Evolutionary conservation across 2,888 invertebrate species (phyloP), one percentile per base, ranked within the genome.

Genomic region (Cephus runcator): DNA sequence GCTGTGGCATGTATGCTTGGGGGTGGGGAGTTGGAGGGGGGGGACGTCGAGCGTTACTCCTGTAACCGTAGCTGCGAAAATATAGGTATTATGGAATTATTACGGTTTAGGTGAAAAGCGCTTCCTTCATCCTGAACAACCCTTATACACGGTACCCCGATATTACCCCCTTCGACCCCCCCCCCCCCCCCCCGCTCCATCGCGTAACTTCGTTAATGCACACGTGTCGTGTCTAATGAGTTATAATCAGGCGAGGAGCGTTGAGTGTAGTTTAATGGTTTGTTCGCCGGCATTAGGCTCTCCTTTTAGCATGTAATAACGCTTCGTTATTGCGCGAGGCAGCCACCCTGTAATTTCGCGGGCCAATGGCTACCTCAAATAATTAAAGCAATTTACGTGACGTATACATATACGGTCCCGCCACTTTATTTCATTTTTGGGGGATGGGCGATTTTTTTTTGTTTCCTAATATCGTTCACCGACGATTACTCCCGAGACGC

Each of bases 211-310:
- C 80, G 84, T 87, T 88, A 88, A 87, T 87, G 85, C 87, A 84
- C 83, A 83, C 85, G 87, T 87, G 88, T 87, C 87, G 84, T 83
- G 83, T 86, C 85, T 88, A 88, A 88, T 87, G 88, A 87, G 88
- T 86, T 87, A 87, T 86, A 87, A 88, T 88, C 86, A 87, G 85
- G 84, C 83, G 83, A 86, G 84, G 80, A 81, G 12, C 71, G 84
- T 81, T 83, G 87, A 88, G 87, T 86, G 85, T 85, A 87, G 86
- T 88, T 88, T 88, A 87, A 88, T 87, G 86, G 88, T 88, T 88
- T 87, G 86, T 85, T 86, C 86, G 76, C 80, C 79, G 80, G 80
- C 79, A 84, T 85, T 84, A 85, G 85, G 79, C 71, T 75, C 77
- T 78, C 76, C 78, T 36, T 69, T 69, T 74, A 75, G 73, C 69